Evolutionary conservation across 2,113 vertebrate species (phyloP), one percentile per base, ranked within the genome.

Genomic region (Pogona vitticeps): DNA sequence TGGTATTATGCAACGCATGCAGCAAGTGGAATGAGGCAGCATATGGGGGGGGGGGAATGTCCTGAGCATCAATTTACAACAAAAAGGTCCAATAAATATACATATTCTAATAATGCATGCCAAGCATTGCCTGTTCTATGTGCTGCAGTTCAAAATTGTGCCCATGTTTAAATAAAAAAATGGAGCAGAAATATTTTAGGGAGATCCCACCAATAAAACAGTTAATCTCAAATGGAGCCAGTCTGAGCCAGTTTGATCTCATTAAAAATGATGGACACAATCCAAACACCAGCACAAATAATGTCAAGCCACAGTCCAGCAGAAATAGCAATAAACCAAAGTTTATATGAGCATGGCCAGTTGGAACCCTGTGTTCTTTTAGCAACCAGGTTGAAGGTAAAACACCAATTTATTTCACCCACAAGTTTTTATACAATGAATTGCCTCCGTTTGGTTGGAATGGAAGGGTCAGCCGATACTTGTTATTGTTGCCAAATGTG

Each of bases 1-100:
- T 92, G 85, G 88, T 82, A 93, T 96, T 95, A 92, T 71, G 90
- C 68, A 86, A 82, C 86, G 93, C 80, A 72, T 63, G n/a, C 68
- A 90, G 88, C 73, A 84, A 91, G 36, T 71, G 82, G 85, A 89
- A 94, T 61, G 86, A 92, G 92, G 80, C 67, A 92, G 68, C 59
- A 90, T 90, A 84, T 75, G 80, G 78, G 88, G 90, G 89, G 68
- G 75, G 88, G 90, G 89, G 68, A 71, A 78, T 88, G 76, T 87
- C 83, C 38, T n/a, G 86, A 80, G 52, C 89, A 83, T 63, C 86
- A 52, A 91, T 90, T 91, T 80, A 73, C 87, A 83, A 80, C 52
- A 88, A 42, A 85, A 89, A 93, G 92, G 88, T 76, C 21, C 85
- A 94, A 85, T 77, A 95, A 95, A 92, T 87, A 84, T 84, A 88